Conservation (phyloP, 2,113 vertebrate species). For the Thermophis baileyi region DNA sequence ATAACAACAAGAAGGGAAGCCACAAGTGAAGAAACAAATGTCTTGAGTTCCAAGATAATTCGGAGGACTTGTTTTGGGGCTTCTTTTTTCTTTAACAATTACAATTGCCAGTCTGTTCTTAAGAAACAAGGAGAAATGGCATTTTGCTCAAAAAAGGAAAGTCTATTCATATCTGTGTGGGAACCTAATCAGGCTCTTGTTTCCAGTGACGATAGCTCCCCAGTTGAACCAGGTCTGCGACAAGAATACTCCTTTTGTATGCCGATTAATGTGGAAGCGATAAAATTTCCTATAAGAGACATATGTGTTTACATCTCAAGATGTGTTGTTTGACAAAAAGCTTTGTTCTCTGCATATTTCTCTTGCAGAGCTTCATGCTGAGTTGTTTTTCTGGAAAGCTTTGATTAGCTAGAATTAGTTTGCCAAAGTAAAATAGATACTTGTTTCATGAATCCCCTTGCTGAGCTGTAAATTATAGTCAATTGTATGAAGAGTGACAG, state of each 20-base stretch:
- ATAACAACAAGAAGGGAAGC: slow-evolving; percentile 59
- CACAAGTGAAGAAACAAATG: slow-evolving; percentile 71
- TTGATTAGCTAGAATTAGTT: slow-evolving; percentile 78
- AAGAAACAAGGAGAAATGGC: slow-evolving; percentile 73
- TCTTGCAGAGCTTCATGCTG: slow-evolving; percentile 72
- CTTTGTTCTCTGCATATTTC: slow-evolving; percentile 83
- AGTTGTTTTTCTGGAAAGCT: slow-evolving; percentile 75
- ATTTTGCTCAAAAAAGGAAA: slow-evolving; percentile 75
- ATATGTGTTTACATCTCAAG: slow-evolving; percentile 90
- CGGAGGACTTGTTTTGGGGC: slow-evolving; percentile 43
- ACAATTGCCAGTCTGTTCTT: slow-evolving; percentile 90
- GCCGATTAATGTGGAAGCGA: slow-evolving; percentile 80
- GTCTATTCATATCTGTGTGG: slow-evolving; percentile 90
- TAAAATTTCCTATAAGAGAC: slow-evolving; percentile 89
- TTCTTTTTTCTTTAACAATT: slow-evolving; percentile 60
- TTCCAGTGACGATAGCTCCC: slow-evolving; percentile 87
- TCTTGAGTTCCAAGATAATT: slow-evolving; percentile 66
- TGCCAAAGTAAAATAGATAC: slow-evolving; percentile 76
- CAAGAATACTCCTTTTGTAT: slow-evolving; percentile 92
- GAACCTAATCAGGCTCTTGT: slow-evolving; percentile 95
- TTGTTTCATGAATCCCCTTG: slow-evolving; percentile 74
- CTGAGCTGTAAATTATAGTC: slow-evolving; percentile 75
- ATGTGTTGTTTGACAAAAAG: slow-evolving; percentile 85
- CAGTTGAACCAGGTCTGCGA: slow-evolving; percentile 79
- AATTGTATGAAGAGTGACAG: slow-evolving; percentile 72